phyloP scores from a whole-genome alignment of 1,140 invertebrate species.

The Dendroctonus valens region DNA sequence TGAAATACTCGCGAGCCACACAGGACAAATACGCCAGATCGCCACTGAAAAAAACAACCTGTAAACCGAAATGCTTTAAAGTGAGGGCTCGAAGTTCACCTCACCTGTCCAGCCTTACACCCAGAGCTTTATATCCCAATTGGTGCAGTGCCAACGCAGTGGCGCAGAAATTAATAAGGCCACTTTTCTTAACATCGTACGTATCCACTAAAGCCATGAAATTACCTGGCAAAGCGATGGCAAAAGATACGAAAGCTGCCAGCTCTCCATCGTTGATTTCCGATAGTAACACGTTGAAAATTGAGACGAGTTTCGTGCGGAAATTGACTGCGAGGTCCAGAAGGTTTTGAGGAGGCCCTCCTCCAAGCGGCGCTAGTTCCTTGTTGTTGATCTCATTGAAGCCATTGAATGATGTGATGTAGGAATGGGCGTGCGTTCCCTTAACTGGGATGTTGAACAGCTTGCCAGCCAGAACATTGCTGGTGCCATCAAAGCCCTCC shows the following conservation, averaged over 20 bases:
- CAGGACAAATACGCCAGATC: conserved; percentile 95
- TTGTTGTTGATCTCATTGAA: conserved; percentile 69
- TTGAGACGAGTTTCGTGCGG: conserved; percentile 66
- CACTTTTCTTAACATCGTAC: conserved; percentile 98
- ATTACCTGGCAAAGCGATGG: conserved; percentile 90
- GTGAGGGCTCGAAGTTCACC: neutral
- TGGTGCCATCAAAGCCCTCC: conserved; percentile 98
- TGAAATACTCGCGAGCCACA: conserved; percentile 77
- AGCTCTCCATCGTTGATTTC: conserved; percentile 88
- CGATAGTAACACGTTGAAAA: conserved; percentile 72
- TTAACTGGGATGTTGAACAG: conserved; percentile 96
- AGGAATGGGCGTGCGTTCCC: conserved; percentile 98
- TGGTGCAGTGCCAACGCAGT: conserved; percentile 92
- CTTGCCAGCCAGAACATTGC: conserved; percentile 97
- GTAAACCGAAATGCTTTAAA: neutral
- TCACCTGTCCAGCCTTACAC: conserved; percentile 81
- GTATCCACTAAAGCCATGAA: conserved; percentile 97
- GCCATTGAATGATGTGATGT: conserved; percentile 88
- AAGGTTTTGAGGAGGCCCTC: conserved; percentile 64
- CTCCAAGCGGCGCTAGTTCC: conserved; percentile 64
- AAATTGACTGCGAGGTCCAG: conserved; percentile 68
- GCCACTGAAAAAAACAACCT: conserved; percentile 63
- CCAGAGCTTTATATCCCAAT: conserved; percentile 85
- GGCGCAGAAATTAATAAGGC: conserved; percentile 94
- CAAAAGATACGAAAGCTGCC: conserved; percentile 94